These are phyloP conservation scores for Eupithecia insigniata DNA, from an alignment of 2,888 invertebrate genomes.

Conservation along the genomic window DNA sequence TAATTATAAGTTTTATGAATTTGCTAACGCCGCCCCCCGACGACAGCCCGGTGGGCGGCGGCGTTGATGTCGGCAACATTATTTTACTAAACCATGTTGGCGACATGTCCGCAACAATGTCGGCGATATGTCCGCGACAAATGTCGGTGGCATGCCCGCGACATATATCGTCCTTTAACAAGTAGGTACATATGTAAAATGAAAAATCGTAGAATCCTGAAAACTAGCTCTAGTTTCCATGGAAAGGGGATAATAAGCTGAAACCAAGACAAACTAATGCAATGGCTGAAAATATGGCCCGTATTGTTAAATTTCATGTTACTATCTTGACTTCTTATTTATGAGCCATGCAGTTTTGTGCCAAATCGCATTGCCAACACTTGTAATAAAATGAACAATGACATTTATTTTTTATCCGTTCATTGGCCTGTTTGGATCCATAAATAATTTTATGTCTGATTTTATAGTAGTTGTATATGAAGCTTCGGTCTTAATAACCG, in stretches of 20 bases:
- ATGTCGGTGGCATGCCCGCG: too few relatives aligned
- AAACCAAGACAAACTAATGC: not conserved
- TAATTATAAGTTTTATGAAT: not conserved
- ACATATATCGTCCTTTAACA: too few relatives aligned
- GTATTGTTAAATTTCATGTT: conserved; percentile 27
- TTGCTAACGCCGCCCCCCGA: not conserved
- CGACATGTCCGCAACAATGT: not conserved
- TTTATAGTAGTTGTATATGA: conserved; percentile 36
- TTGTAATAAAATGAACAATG: conserved; percentile 52
- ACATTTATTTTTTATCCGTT: conserved; percentile 51
- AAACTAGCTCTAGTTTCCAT: not conserved
- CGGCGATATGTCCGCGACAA: not conserved
- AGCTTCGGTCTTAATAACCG: conserved; percentile 35
- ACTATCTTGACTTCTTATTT: conserved; percentile 26
- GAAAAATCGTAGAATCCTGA: too few relatives aligned
- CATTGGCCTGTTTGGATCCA: conserved; percentile 46
- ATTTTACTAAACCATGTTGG: not conserved
- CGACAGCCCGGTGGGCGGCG: not conserved
- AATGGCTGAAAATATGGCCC: not conserved
- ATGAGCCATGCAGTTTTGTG: conserved; percentile 48
- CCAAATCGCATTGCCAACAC: conserved; percentile 50
- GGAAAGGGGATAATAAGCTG: not conserved
- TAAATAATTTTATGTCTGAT: conserved; percentile 39
- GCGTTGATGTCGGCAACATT: not conserved
- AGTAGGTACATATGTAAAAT: too few relatives aligned